Percentiles rank a stretch among this genome's conserved stretches.
Conservation (phyloP, 2,888 invertebrate genomes). For the Chrysopilus asiliformis region DNA sequence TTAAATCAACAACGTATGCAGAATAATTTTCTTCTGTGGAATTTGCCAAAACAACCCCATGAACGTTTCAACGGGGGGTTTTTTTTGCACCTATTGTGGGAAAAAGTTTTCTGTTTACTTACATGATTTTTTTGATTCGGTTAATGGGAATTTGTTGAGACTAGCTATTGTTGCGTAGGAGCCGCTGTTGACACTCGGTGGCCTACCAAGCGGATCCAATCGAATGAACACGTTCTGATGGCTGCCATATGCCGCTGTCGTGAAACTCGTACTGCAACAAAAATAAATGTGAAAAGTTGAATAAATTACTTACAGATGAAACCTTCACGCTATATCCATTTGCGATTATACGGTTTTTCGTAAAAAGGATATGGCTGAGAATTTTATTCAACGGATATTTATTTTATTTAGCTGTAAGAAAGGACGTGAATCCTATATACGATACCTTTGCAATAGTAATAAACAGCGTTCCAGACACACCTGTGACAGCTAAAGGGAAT, state of each 20-base stretch:
- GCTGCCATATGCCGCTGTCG: slow-evolving; percentile 60
- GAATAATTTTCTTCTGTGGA: too few species aligned
- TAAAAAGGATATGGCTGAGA: too few species aligned
- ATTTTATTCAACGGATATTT: too few species aligned
- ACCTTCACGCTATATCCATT: too few species aligned
- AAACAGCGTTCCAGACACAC: slow-evolving; percentile 9
- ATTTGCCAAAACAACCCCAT: background rate
- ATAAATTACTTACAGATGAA: too few species aligned
- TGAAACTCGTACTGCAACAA: slow-evolving; percentile 55
- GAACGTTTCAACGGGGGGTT: background rate
- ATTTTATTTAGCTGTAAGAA: too few species aligned
- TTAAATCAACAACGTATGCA: too few species aligned
- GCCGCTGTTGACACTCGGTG: slow-evolving; percentile 61
- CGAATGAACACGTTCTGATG: slow-evolving; percentile 65
- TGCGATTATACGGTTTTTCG: too few species aligned
- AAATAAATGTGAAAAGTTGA: too few species aligned
- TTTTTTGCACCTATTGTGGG: too few species aligned
- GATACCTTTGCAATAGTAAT: slow-evolving; percentile 13
- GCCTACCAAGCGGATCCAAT: slow-evolving; percentile 55
- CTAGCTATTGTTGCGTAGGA: slow-evolving; percentile 76
- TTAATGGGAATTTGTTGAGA: slow-evolving; percentile 57
- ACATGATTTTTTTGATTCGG: slow-evolving; percentile 33
- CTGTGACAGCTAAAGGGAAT: slow-evolving; percentile 10
- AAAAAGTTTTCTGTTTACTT: too few species aligned
- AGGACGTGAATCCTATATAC: too few species aligned